Base-by-base conservation (phyloP, 1,140 invertebrate species). In the Chlorops oryzae region DNA sequence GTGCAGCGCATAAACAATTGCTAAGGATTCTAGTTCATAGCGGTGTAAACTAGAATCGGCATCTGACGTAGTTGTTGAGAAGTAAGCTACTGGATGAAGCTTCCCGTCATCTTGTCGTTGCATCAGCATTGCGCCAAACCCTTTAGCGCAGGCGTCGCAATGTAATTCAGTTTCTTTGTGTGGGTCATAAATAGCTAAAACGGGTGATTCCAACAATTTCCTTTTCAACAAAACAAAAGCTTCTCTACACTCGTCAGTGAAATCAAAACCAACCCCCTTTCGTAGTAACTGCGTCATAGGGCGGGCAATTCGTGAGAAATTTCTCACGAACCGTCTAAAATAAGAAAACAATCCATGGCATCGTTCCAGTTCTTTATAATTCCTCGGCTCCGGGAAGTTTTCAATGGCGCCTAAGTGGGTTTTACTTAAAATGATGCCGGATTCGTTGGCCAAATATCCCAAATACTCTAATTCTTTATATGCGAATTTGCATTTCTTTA, bases 21-120 rank as follows among this genome's bases (percentile, higher is more conserved):
- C 70, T 5, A 78, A 51, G 42, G 55, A 57, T 65, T 78, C 75
- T 37, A 70, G 52, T 54, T 78, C 73, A 38, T 63, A 72, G 66
- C 12, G 72, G 5, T 58, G 54, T 52, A 68, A 77, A 40, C 68
- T 67, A 21, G 35, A 51, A 58, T 79, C 76, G 7, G 58, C 27
- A 5, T 51, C 47, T 17, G 50, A 59, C 7, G 77, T 67, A 22
- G 58, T 55, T 39, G 70, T 59, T 44, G 72, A 73, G 13, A 39
- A 39, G 23, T 49, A 54, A 23, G 22, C 25, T 5, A 50, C 24
- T 49, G 46, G 47, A 32, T 45, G 47, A 15, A 48, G 21, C 22
- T 25, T 39, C 40, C 27, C 12, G n/a, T n/a, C 51, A 27, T n/a
- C 4, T 28, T 56, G 25, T 35, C 57, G 50, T 41, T 62, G 58